phyloP scores from a whole-genome alignment of 2,888 invertebrate species.

The Drosophila trichaetosa region DNA sequence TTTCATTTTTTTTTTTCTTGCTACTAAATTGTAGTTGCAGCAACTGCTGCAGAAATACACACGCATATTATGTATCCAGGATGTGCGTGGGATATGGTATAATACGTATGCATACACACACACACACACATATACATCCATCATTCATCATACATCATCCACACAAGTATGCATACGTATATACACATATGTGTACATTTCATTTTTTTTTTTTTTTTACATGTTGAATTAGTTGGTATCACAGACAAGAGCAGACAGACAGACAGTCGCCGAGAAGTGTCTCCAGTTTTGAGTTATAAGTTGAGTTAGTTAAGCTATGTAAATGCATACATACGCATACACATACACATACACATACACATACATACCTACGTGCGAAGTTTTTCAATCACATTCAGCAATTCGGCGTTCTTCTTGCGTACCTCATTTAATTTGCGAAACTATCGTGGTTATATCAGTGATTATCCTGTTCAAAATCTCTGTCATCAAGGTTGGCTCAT shows the following conservation, averaged over 20 bases:
- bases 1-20: constrained; percentile 23
- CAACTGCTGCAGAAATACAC: constrained; percentile 1
- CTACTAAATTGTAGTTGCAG: constrained; percentile 35
- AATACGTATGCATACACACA: not conserved
- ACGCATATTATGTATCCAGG: not conserved
- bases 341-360: not conserved
- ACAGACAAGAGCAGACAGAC: constrained; percentile 10
- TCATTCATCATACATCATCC: not conserved
- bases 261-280: not conserved
- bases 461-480: too few relatives aligned
- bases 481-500: too few relatives aligned
- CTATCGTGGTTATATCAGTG: too few relatives aligned
- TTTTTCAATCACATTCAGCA: too few relatives aligned
- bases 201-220: constrained; percentile 25
- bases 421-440: too few relatives aligned
- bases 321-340: not conserved
- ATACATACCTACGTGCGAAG: not conserved
- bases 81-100: not conserved
- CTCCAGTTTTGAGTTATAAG: constrained; percentile 29
- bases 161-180: constrained; percentile 19
- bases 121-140: not conserved
- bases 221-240: constrained; percentile 57
- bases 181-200: constrained; percentile 13
- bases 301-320: constrained; percentile 23
- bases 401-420: too few relatives aligned